Evolutionary conservation across 1,140 invertebrate genomes (phyloP), one percentile per base, ranked within the genome.

Genomic region (Drusus annulatus): DNA sequence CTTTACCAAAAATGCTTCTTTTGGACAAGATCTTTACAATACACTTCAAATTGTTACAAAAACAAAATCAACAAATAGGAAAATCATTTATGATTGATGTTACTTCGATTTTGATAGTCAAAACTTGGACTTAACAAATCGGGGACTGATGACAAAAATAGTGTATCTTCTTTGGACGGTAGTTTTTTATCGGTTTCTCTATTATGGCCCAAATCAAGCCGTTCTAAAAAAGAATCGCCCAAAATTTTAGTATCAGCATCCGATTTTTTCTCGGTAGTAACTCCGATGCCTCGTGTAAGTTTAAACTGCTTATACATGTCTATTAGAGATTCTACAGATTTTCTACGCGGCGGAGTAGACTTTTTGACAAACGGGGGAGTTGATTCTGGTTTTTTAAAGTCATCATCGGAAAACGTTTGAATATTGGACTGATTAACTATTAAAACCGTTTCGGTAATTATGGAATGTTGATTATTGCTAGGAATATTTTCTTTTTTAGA

Each of bases 141-240:
- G 1, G 76, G 62, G 31, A 68, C 76, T 6, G 56, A 16, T 10
- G 62, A 68, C 25, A 78, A 69, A 76, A 21, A 63, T 16, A 8
- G n/a, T 7, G 25, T 17, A 25, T 78, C 62, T 13, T 76, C 56
- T 45, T 21, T 62, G 52, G 21, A 31, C 15, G 25, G 23, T 21
- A 63, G 1, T 63, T 23, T 52, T 68, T 56, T 54, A 19, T 36
- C 23, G 10, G 36, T 4, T 10, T 78, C 36, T 17, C 19, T 68
- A 54, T 51, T 54, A 28, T 78, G 50, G 23, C 36, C 58, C 5
- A 77, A 25, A 21, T 69, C 58, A 65, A 77, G 51, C 6, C 21
- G 36, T 36, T 68, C 76, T 68, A 78, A 62, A 68, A 78, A 78
- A 52, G 76, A 78, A 69, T 78, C 76, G 13, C 21, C 69, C 15